Evolutionary conservation across 2,888 invertebrate genomes (phyloP), one percentile per base, ranked within the genome.

Genomic region (Urechis unicinctus): DNA sequence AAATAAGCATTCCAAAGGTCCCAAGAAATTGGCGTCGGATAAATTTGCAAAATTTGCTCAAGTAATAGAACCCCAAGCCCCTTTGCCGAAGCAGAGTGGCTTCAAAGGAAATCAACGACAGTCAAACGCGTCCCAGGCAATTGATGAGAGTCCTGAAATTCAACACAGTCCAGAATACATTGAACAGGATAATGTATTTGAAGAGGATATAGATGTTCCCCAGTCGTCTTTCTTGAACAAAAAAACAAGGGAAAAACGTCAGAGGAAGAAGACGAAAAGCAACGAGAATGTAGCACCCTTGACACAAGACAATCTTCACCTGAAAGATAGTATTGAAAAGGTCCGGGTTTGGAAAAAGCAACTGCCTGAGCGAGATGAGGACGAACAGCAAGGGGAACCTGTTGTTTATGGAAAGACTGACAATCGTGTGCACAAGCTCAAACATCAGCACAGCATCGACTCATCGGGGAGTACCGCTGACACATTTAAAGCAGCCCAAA

Each of bases 281-380:
- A 13, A 46, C 5, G 45, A 46, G 24, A 24, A 29, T 4, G 51
- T 53, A 22, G 29, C 50, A 17, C 64, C 69, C n/a, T 61, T 73
- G 44, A 72, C 75, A 9, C 68, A 70, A 13, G 74, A 74, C 57
- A 70, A 67, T 22, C 58, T 75, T 25, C 67, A 67, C 13, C 57
- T 75, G 43, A 67, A 73, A 45, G 74, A 75, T 28, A 74, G 74
- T 62, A 73, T 75, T 41, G 74, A 74, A 51, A 75, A 75, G 57
- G 75, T 74, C n/a, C 67, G 70, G 26, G 67, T 64, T 41, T 75
- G 75, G 75, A 73, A 72, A 56, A 70, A 72, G 57, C 68, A 71
- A 24, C 63, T 75, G 28, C 67, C 29, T 22, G 52, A 36, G 22
- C 26, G 25, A 1, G 41, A 24, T n/a, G 48, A 56, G 3, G 41